Conservation (phyloP, 2,113 vertebrate species). For the Pithys albifrons region DNA sequence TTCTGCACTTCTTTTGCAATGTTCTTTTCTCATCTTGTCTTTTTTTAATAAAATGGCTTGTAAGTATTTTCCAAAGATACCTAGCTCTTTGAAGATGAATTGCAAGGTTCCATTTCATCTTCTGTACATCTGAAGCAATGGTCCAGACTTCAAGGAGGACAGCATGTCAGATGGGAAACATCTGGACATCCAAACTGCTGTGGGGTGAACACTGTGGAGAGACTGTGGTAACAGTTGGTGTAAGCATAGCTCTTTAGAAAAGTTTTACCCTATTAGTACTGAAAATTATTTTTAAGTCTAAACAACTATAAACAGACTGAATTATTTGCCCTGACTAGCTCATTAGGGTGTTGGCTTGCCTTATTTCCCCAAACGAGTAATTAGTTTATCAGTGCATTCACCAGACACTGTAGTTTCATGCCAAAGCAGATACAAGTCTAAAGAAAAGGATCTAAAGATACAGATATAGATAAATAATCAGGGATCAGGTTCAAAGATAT, state of each 20-base stretch:
- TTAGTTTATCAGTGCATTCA: neutral
- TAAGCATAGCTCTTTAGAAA: neutral
- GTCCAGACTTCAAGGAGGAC: neutral
- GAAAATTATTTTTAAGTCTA: neutral
- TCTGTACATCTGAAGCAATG: neutral
- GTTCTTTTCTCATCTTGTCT: neutral
- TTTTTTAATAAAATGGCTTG: neutral
- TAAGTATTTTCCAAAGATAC: neutral
- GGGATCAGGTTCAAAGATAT: slow-evolving; percentile 38
- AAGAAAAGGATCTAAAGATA: neutral
- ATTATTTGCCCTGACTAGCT: neutral
- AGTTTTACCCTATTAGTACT: neutral
- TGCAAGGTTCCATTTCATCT: neutral
- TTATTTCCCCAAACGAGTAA: neutral
- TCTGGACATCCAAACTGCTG: neutral
- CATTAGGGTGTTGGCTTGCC: neutral
- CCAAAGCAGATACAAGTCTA: slow-evolving; percentile 2
- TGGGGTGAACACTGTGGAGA: neutral
- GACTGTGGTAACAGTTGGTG: neutral
- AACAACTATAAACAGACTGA: neutral
- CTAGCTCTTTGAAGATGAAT: neutral
- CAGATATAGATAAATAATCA: slow-evolving; percentile 7
- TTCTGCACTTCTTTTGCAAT: neutral
- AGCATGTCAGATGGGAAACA: neutral
- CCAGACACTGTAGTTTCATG: slow-evolving; percentile 34